Percentiles rank a stretch among this genome's conserved stretches.
These are phyloP conservation scores for Sandelia bainsii DNA, from an alignment of 2,797 vertebrate species.

Conservation along the genomic window DNA sequence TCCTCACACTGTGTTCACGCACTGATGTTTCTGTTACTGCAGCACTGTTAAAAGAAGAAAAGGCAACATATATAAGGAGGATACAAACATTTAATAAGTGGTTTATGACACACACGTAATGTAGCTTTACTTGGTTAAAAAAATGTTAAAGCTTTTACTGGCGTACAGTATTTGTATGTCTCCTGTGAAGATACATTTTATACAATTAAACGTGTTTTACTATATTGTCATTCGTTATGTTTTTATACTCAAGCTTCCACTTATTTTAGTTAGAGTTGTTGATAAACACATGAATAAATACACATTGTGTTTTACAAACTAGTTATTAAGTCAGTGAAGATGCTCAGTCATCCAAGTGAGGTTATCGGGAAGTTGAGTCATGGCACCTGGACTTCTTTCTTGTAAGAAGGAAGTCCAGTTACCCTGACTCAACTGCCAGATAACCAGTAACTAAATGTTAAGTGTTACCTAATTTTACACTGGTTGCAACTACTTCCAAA, in stretches of 20 bases:
- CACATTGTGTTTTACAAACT: too few relatives aligned
- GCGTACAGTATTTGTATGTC: not conserved
- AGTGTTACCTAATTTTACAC: too few relatives aligned
- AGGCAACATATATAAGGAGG: not conserved
- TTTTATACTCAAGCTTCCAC: not conserved
- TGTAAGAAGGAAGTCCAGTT: too few relatives aligned
- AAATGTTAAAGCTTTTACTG: too few relatives aligned
- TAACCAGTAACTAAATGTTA: too few relatives aligned
- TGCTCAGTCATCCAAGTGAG: too few relatives aligned
- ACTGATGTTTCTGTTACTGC: not conserved
- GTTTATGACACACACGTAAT: not conserved
- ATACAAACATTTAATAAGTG: not conserved
- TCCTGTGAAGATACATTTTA: not conserved
- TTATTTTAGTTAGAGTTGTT: not conserved
- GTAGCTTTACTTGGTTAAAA: too few relatives aligned
- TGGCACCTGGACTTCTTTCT: too few relatives aligned
- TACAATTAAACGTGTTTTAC: not conserved
- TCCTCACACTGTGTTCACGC: not conserved
- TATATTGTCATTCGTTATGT: not conserved
- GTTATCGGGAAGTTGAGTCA: not conserved
- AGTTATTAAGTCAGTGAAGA: too few relatives aligned
- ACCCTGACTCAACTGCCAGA: too few relatives aligned
- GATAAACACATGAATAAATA: not conserved
- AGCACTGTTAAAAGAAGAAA: slow-evolving; percentile 31
- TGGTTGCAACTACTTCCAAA: not conserved